These are phyloP conservation scores for Daubentonia madagascariensis DNA, from an alignment of 2,113 vertebrate species.

Conservation along the genomic window DNA sequence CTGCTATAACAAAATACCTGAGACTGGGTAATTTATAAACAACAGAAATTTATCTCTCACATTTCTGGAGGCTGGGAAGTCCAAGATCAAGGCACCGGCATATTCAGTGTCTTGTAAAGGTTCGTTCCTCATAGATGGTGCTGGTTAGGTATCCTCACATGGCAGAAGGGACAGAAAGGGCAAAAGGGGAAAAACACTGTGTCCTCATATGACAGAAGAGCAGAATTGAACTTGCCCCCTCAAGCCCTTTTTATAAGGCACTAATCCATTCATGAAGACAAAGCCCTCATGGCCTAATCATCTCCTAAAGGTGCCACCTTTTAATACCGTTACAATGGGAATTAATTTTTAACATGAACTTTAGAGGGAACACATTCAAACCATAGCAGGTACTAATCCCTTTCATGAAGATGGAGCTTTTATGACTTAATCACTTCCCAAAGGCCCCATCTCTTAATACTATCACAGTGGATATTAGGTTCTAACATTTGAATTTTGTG, in stretches of 20 bases:
- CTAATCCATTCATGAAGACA: background rate
- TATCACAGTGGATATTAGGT: background rate
- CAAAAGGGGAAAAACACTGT: background rate
- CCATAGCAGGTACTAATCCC: background rate
- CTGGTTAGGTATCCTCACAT: background rate
- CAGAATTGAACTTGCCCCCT: background rate
- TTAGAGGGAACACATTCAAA: background rate
- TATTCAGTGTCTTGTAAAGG: background rate
- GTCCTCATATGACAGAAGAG: background rate
- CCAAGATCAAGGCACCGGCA: background rate
- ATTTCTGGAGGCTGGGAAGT: background rate
- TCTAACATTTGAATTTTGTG: background rate
- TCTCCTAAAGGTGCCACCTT: background rate
- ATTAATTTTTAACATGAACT: background rate
- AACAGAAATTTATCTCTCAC: background rate
- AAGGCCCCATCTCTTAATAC: background rate
- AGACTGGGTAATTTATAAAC: background rate
- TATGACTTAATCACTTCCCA: background rate
- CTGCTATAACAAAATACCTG: background rate
- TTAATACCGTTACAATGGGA: background rate
- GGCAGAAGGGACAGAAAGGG: background rate
- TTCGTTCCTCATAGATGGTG: background rate
- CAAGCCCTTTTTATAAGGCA: background rate
- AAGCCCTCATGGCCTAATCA: background rate
- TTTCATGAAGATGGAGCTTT: background rate